phyloP scores from a whole-genome alignment of 1,140 invertebrate genomes.

The Mya arenaria region DNA sequence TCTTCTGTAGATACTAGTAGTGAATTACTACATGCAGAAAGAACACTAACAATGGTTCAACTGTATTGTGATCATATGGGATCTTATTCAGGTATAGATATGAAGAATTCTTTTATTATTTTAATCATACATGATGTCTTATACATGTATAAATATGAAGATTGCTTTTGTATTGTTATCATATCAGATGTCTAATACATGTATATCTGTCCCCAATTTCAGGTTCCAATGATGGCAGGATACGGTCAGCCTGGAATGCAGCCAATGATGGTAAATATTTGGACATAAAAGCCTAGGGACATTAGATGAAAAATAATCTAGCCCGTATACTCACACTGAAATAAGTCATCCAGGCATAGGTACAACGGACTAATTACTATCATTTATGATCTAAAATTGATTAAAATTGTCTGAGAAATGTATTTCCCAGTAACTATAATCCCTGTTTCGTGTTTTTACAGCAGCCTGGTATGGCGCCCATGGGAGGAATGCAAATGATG shows the following conservation, averaged over 20 bases:
- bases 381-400: background rate
- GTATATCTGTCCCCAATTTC: background rate
- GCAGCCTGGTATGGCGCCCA: slow-evolving; percentile 44
- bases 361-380: background rate
- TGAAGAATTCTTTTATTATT: background rate
- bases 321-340: background rate
- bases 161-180: background rate
- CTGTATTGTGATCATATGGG: background rate
- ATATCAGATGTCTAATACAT: background rate
- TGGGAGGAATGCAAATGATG: slow-evolving; percentile 24
- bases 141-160: background rate
- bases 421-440: background rate
- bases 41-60: background rate
- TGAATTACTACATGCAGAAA: too few species aligned
- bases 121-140: background rate
- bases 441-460: slow-evolving; percentile 1
- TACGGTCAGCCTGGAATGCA: slow-evolving; percentile 65
- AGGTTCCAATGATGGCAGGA: slow-evolving; percentile 39
- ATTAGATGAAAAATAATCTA: background rate
- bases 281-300: background rate
- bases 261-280: slow-evolving; percentile 61
- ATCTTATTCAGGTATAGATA: background rate
- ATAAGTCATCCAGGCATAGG: background rate
- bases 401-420: background rate
- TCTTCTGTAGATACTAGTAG: too few species aligned